A percentile compares a stretch with the other conserved stretches of the same genome.
Evolutionary conservation across 2,888 invertebrate species (phyloP).

Genomic region (Leptopterna dolabrata): DNA sequence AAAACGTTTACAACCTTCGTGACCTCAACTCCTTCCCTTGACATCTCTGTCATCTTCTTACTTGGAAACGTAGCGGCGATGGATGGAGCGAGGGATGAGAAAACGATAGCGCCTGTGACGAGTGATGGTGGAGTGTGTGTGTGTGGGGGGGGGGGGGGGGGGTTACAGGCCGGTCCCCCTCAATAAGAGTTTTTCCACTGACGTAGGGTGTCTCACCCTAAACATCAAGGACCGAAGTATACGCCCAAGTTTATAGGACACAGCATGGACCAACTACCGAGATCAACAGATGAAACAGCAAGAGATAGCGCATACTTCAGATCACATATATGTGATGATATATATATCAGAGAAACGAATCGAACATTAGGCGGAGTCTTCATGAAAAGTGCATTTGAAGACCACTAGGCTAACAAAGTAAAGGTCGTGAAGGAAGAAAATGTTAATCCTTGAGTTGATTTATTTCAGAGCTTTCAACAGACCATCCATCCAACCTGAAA

Average conservation of each 20-base stretch:
- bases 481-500: too few species aligned
- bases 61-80: not conserved
- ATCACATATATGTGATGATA: not conserved
- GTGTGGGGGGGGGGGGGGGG: too few species aligned
- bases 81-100: not conserved
- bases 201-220: not conserved
- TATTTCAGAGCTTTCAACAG: too few species aligned
- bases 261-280: not conserved
- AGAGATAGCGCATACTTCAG: not conserved
- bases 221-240: not conserved
- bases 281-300: not conserved
- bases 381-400: too few species aligned
- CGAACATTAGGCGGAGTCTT: too few species aligned
- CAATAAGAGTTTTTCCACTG: not conserved
- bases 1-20: conserved; percentile 46
- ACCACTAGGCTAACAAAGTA: too few species aligned
- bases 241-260: not conserved
- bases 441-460: too few species aligned
- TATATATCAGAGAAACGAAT: too few species aligned
- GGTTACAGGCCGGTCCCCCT: not conserved
- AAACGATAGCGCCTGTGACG: not conserved
- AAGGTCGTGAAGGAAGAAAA: too few species aligned
- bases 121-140: too few species aligned
- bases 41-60: conserved; percentile 36
- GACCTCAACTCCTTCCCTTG: conserved; percentile 38